Evolutionary conservation across 2,113 vertebrate genomes (phyloP), one percentile per base, ranked within the genome.

Genomic region (Petrocephalus zakoni): DNA sequence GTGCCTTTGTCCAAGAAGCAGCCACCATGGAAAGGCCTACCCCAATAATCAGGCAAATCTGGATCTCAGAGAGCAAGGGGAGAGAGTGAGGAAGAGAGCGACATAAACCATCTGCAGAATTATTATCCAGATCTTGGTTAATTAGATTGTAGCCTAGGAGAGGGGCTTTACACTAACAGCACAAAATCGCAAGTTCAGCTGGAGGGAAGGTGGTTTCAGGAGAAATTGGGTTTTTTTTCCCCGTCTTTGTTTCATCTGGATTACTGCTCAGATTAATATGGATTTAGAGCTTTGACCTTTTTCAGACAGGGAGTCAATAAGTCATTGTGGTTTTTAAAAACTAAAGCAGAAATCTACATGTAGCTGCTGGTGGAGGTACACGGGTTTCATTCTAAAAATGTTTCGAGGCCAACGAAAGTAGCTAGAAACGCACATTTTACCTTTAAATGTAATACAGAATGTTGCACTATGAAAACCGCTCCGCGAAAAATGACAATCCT

Each of bases 71-170:
- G 11, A 86, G 56, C 61, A 78, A 22, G 11, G 11, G 55, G 29
- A 46, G 15, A n/a, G 34, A 61, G 78, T 46, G 78, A 83, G 53
- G 83, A 53, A 25, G 49, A 85, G 46, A 75, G 83, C 34, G 88
- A 89, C 81, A 85, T 29, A 89, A 75, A 85, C 82, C 81, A 86
- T 61, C 56, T 52, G 83, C 81, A 19, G 49, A n/a, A 85, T 52
- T 89, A 85, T 89, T 89, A 9, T 86, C 47, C 88, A 22, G n/a
- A 47, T 86, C 88, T 37, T 29, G 61, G 56, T 86, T 52, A 86
- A 89, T 89, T 89, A 85, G 88, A 89, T 89, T 89, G 83, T 86
- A 56, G 81, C 83, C 47, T 4, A 51, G 29, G 53, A 84, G 22
- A 88, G 53, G 5, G 52, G 88, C 78, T 51, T 88, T 78, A 58